Evolutionary conservation across 2,888 invertebrate species (phyloP).

Genomic region (Cyclophora punctaria): DNA sequence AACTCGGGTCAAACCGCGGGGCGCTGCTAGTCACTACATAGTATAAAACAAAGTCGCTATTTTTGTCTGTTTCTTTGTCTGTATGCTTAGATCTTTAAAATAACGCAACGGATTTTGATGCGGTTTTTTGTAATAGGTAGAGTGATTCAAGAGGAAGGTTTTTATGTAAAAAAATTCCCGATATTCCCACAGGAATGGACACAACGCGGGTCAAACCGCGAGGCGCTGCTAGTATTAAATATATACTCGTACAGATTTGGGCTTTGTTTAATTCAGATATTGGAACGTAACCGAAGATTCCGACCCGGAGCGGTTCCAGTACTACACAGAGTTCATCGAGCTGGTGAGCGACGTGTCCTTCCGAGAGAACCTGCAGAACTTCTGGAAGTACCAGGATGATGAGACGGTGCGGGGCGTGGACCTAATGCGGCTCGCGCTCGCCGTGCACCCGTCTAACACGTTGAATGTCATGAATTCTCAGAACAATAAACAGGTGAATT

Average conservation of each 20-base stretch:
- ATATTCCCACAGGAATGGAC: too few species aligned
- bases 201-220: too few species aligned
- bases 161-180: too few species aligned
- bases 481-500: conserved; percentile 25
- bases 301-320: conserved; percentile 45
- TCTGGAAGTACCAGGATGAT: conserved; percentile 80
- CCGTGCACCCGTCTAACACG: conserved; percentile 46
- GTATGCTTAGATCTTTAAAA: too few species aligned
- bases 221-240: too few species aligned
- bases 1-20: too few species aligned
- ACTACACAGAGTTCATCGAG: conserved; percentile 59
- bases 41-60: too few species aligned
- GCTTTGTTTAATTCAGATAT: conserved; percentile 25
- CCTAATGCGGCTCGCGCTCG: conserved; percentile 76
- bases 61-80: too few species aligned
- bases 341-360: conserved; percentile 63
- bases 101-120: too few species aligned
- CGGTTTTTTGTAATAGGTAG: too few species aligned
- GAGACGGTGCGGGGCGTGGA: conserved; percentile 71
- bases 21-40: too few species aligned
- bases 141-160: too few species aligned
- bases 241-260: conserved; percentile 5
- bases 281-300: conserved; percentile 62
- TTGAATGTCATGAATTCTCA: conserved; percentile 42
- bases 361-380: conserved; percentile 76